phyloP scores from a whole-genome alignment of 2,113 vertebrate species.

The Falco punctatus region DNA sequence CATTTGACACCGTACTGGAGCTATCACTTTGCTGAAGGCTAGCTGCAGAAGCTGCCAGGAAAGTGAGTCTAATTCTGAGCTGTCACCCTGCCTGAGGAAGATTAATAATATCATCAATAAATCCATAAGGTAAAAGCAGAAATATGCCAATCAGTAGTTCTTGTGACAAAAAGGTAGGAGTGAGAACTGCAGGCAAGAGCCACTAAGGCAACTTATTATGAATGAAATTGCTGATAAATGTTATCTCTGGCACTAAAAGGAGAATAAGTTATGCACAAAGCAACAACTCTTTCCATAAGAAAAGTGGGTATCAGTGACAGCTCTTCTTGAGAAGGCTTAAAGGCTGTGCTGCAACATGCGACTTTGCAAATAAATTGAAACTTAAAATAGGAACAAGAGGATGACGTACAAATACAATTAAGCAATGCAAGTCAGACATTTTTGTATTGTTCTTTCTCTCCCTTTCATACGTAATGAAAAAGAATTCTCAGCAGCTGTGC shows the following conservation, averaged over 20 bases:
- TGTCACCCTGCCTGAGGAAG: slow-evolving; percentile 63
- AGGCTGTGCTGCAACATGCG: background rate
- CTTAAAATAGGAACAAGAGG: background rate
- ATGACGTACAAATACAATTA: background rate
- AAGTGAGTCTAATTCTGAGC: slow-evolving; percentile 37
- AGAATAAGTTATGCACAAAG: slow-evolving; percentile 13
- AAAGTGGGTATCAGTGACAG: background rate
- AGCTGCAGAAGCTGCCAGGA: slow-evolving; percentile 36
- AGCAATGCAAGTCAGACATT: background rate
- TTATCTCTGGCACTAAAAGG: slow-evolving; percentile 28
- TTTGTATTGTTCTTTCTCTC: background rate
- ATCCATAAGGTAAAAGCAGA: slow-evolving; percentile 54
- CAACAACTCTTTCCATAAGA: background rate
- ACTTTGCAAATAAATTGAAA: background rate
- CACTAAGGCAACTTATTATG: slow-evolving; percentile 50
- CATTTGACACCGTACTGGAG: background rate
- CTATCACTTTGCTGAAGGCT: slow-evolving; percentile 2
- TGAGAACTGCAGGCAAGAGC: slow-evolving; percentile 37
- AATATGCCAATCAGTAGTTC: slow-evolving; percentile 35
- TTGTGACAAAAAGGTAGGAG: slow-evolving; percentile 38
- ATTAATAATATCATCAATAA: slow-evolving; percentile 70
- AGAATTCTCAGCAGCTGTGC: background rate
- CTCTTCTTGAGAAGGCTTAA: background rate
- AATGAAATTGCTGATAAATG: slow-evolving; percentile 48
- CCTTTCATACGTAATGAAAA: background rate